Evolutionary conservation across 2,888 invertebrate genomes (phyloP), one percentile per base, ranked within the genome.

Genomic region (Drosophila meridionalis): DNA sequence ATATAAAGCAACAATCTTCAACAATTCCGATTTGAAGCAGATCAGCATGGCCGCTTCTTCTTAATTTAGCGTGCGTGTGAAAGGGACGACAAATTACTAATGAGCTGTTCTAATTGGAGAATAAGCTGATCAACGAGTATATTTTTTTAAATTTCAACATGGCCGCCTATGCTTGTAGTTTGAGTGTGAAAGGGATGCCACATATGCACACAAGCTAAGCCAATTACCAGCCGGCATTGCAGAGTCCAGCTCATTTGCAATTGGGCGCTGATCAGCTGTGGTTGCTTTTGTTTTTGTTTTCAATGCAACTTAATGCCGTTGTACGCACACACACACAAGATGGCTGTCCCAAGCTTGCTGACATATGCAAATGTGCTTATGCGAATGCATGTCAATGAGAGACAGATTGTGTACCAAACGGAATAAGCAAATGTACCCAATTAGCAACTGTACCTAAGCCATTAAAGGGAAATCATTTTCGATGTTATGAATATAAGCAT

Each of bases 331-430:
- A n/a, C 20, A 20, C 45, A 38, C 47, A 57, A n/a, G 42, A 40
- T 57, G 30, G 26, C 57, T 20, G 20, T 20, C 26, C 12, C 47
- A 28, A 36, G 47, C 59, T 30, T 20, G 38, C 38, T 20, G 59
- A 47, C 36, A 59, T 34, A 58, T 58, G 58, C 14, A 47, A 58
- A 58, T 58, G 28, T 26, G 26, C 11, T 40, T 42, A 20, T 11
- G 30, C 8, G 20, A 42, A 30, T 47, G 14, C 14, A 28, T 34
- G 66, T 38, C 43, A 57, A 57, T 26, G 4, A 20, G 1, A 36
- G 12, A 26, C 8, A 14, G 4, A 40, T 30, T n/a, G 3, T 30
- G 30, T 30, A 40, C 30, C 38, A 40, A 9, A 6, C 6, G 9
- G 4, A 9, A 3, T 5, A 30, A n/a, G 28, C 9, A 30, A 30